Base-by-base conservation (phyloP, 2,797 vertebrate genomes). In the Sebastes itinus region DNA sequence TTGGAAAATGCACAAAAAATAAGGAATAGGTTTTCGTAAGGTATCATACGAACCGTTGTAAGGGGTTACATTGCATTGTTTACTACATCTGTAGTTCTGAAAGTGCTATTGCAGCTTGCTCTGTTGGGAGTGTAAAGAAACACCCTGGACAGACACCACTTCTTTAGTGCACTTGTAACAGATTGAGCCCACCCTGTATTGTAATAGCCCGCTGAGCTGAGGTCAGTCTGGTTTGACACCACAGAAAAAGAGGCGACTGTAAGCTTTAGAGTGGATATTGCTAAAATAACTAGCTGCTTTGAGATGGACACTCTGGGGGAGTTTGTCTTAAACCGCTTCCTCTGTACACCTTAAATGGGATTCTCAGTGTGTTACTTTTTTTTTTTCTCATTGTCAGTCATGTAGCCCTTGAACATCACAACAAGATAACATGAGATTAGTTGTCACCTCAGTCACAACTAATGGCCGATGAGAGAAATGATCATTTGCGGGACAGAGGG, bases 401-500 rank as follows among this genome's bases (percentile, higher is more conserved):
- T 68, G 18, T 30, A 54, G 70, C 23, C 18, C 28, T 33, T 63
- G 54, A 71, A 69, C 64, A 78, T 59, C 63, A 60, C 49, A 33
- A 75, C 64, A 82, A 70, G 23, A 82, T 56, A 77, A 76, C 22
- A 66, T 52, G 3, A 1, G 6, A 35, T 87, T 58, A 77, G 46
- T 63, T 68, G 33, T 63, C 33, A 32, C 56, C 38, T 69, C 46
- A 66, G 67, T 81, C 77, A 64, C 56, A 76, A 30, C 35, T 83
- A 80, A 82, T 61, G 74, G 72, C 13, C 33, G 58, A 81, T 72
- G 62, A 78, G 16, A 76, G 16, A 72, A 82, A 84, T 60, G 18
- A 75, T 71, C 3, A 66, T 87, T 81, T 82, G 16, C 3, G 42
- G 42, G 6, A 18, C 42, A 49, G 52, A 83, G 9, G 28, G 59